Conservation (phyloP, 1,140 invertebrate species). For the Temnothorax nylanderi region DNA sequence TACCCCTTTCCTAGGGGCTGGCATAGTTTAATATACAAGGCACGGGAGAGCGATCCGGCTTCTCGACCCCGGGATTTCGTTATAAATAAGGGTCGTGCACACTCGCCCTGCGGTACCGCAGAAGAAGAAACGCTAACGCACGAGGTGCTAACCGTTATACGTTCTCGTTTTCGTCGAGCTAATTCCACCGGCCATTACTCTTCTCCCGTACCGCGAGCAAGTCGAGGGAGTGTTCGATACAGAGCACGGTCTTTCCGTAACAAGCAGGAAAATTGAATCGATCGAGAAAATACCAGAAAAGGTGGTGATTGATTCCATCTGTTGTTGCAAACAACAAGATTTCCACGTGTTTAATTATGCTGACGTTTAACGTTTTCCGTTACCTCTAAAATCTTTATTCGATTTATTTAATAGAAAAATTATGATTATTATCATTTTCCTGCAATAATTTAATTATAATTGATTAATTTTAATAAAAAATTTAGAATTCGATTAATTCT, state of each 20-base stretch:
- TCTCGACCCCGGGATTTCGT: slow-evolving; percentile 70
- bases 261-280: slow-evolving; percentile 10
- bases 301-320: not conserved
- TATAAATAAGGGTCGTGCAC: slow-evolving; percentile 55
- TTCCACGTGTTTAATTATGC: not conserved
- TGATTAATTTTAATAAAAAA: slow-evolving; percentile 6
- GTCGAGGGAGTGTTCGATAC: slow-evolving; percentile 11
- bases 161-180: slow-evolving; percentile 47
- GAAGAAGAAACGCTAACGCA: slow-evolving; percentile 61
- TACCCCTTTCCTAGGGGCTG: slow-evolving; percentile 66
- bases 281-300: not conserved
- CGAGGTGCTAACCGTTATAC: slow-evolving; percentile 67
- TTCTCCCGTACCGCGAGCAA: slow-evolving; percentile 21
- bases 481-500: not conserved
- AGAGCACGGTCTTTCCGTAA: slow-evolving; percentile 1
- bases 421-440: not conserved
- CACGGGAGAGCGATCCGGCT: slow-evolving; percentile 70
- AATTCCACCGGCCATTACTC: slow-evolving; percentile 48
- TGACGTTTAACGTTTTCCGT: not conserved
- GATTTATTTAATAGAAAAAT: not conserved
- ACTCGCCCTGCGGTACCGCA: slow-evolving; percentile 5
- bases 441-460: not conserved
- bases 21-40: slow-evolving; percentile 76
- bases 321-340: not conserved
- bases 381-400: not conserved